phyloP scores from a whole-genome alignment of 2,113 vertebrate genomes.

The Microcebus jonahi region DNA sequence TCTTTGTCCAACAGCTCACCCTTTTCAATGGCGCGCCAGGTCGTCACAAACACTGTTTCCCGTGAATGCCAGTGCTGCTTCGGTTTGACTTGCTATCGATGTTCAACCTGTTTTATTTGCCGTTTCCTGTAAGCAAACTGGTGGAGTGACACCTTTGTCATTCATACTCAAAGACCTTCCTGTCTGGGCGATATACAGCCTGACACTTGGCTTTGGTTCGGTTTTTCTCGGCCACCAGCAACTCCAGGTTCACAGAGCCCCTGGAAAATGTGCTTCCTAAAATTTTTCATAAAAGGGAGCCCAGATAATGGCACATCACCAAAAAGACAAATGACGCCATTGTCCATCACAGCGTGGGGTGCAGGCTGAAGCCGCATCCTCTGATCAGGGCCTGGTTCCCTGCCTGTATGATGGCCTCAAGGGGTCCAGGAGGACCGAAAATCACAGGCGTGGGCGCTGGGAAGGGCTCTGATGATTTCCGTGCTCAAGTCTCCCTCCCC shows the following conservation, averaged over 20 bases:
- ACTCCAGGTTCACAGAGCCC: background rate
- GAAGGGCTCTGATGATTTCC: accelerated
- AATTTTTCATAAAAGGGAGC: background rate
- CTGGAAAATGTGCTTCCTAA: background rate
- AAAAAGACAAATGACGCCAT: background rate
- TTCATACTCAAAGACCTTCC: background rate
- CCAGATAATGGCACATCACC: background rate
- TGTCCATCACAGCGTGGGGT: accelerated
- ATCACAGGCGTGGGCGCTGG: accelerated
- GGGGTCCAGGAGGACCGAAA: accelerated
- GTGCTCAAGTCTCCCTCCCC: background rate
- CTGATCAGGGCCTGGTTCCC: accelerated
- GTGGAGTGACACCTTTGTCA: background rate
- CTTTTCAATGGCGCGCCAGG: background rate
- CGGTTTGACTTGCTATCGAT: background rate
- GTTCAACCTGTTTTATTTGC: background rate
- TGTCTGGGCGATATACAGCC: background rate
- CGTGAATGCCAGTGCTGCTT: background rate
- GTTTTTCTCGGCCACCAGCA: background rate
- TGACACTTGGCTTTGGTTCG: accelerated
- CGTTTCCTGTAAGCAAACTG: background rate
- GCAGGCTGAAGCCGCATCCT: background rate
- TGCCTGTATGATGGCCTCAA: accelerated
- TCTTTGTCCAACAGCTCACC: conserved; percentile 76
- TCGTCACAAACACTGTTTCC: background rate